These are phyloP conservation scores for Catharus bicknelli DNA, from an alignment of 2,113 vertebrate species.

Conservation along the genomic window DNA sequence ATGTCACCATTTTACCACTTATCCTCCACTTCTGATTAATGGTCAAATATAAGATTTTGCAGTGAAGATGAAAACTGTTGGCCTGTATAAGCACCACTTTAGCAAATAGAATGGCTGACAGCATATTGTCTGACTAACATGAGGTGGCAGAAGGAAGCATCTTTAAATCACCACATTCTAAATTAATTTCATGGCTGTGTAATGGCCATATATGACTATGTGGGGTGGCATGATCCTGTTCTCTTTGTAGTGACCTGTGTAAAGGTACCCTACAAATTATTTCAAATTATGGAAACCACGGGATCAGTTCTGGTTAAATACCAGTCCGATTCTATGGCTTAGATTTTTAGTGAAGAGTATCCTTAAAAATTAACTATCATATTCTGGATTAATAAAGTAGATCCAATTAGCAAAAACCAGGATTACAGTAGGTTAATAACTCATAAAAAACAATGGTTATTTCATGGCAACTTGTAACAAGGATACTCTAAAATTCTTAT, in stretches of 20 bases:
- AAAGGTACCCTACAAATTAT: not conserved
- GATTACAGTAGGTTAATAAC: not conserved
- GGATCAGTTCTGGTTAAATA: not conserved
- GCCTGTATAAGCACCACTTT: not conserved
- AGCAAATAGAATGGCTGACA: not conserved
- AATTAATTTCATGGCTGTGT: not conserved
- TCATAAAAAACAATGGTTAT: not conserved
- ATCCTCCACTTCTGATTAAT: not conserved
- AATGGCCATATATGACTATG: not conserved
- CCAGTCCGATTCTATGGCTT: not conserved
- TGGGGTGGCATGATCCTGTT: not conserved
- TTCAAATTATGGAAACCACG: not conserved
- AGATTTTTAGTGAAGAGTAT: not conserved
- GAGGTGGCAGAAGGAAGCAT: not conserved
- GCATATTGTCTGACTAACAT: not conserved
- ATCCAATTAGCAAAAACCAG: not conserved
- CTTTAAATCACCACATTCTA: not conserved
- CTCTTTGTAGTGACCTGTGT: not conserved
- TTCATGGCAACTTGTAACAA: not conserved
- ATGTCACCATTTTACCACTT: not conserved
- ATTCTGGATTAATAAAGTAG: not conserved
- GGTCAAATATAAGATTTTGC: not conserved
- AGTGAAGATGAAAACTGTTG: not conserved
- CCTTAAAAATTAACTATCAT: not conserved
- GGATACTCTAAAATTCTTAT: slow-evolving; percentile 17